A percentile compares a stretch with the other conserved stretches of the same genome.
phyloP scores from a whole-genome alignment of 2,113 vertebrate genomes.

The Platanista minor region DNA sequence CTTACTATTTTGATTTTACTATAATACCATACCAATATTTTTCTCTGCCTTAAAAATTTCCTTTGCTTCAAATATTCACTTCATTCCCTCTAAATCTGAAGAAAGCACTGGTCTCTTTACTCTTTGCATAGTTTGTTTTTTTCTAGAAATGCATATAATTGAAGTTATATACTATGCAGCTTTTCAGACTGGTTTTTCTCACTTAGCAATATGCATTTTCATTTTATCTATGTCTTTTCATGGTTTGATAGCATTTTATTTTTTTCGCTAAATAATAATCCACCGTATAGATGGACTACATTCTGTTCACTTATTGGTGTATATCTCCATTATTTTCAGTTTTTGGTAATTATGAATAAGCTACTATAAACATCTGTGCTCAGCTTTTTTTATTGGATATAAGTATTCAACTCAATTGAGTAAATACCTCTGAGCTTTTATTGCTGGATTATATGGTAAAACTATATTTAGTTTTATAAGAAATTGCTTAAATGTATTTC shows the following conservation, averaged over 20 bases:
- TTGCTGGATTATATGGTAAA: background rate
- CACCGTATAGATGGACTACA: too few species aligned
- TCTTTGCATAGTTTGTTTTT: background rate
- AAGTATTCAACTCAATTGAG: background rate
- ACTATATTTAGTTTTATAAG: background rate
- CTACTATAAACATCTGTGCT: background rate
- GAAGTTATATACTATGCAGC: background rate
- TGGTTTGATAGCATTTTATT: background rate
- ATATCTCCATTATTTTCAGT: background rate
- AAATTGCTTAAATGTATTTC: background rate
- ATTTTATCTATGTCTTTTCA: background rate
- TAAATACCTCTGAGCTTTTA: background rate
- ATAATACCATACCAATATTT: background rate
- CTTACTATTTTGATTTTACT: background rate
- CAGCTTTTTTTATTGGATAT: background rate
- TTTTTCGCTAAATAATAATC: background rate
- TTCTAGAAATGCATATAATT: background rate
- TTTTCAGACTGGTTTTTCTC: background rate
- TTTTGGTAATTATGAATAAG: background rate
- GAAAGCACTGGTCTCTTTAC: background rate
- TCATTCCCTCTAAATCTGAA: background rate
- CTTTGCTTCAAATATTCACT: background rate
- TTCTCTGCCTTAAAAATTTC: background rate
- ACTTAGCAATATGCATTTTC: background rate
- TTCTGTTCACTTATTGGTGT: background rate